Evolutionary conservation across 2,888 invertebrate genomes (phyloP).

Genomic region (Trileptium ribeirensis): DNA sequence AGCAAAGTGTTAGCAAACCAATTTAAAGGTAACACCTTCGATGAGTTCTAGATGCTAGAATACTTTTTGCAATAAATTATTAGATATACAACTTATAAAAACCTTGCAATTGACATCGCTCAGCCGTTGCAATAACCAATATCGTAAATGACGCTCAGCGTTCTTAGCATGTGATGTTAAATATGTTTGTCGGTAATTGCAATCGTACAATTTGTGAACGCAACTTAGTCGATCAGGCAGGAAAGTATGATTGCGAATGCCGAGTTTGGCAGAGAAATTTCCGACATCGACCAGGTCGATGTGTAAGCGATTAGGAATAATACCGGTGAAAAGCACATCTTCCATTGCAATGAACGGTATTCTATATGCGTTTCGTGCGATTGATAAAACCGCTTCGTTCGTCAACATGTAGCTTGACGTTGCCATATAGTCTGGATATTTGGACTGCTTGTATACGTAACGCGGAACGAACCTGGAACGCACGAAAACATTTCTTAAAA

Average conservation of each 20-base stretch:
- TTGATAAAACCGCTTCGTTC: background rate
- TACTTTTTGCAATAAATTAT: no score
- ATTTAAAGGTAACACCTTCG: no score
- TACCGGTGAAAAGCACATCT: background rate
- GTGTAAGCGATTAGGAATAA: background rate
- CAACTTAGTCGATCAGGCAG: background rate
- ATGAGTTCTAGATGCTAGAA: no score
- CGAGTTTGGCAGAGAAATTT: background rate
- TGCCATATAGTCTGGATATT: background rate
- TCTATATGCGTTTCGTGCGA: background rate
- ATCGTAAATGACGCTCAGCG: no score
- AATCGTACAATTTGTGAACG: background rate
- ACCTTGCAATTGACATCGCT: no score
- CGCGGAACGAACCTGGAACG: background rate
- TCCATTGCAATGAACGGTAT: background rate
- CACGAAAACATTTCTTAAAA: no score
- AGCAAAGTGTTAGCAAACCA: no score
- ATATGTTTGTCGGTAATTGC: background rate
- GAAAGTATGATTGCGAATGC: no score
- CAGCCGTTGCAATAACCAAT: no score
- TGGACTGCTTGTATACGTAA: background rate
- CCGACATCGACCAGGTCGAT: background rate
- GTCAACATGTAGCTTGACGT: background rate
- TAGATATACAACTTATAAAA: no score
- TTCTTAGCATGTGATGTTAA: background rate